phyloP scores from a whole-genome alignment of 2,797 vertebrate genomes.

The Chelidonichthys spinosus region DNA sequence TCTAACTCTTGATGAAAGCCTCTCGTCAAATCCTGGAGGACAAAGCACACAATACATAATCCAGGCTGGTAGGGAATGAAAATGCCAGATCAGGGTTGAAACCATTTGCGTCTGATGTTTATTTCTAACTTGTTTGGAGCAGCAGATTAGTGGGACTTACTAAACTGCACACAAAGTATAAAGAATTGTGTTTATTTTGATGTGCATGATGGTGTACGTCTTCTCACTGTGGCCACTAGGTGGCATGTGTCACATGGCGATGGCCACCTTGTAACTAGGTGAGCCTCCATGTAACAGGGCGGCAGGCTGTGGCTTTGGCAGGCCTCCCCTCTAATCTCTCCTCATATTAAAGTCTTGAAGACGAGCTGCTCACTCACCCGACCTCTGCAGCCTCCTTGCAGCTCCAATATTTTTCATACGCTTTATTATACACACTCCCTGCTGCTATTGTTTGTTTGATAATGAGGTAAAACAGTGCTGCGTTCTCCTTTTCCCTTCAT shows the following conservation, averaged over 20 bases:
- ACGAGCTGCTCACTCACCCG: conserved; percentile 9
- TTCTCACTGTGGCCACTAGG: conserved; percentile 54
- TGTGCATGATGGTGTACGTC: fast-evolving
- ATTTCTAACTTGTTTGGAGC: conserved; percentile 1
- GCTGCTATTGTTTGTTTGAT: not conserved
- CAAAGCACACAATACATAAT: not conserved
- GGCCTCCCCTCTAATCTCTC: conserved; percentile 44
- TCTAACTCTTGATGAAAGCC: conserved; percentile 5
- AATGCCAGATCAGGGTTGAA: not conserved
- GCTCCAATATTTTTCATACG: not conserved
- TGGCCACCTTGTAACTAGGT: not conserved
- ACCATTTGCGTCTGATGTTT: not conserved
- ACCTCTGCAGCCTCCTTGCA: not conserved
- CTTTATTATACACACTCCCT: no score
- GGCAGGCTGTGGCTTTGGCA: conserved; percentile 37
- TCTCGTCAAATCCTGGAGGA: not conserved
- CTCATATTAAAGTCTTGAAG: conserved; percentile 43
- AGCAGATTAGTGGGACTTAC: not conserved
- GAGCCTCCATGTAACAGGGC: conserved; percentile 41
- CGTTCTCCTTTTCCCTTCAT: not conserved
- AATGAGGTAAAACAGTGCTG: not conserved
- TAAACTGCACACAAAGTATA: not conserved
- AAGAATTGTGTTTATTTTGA: not conserved
- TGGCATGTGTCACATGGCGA: conserved; percentile 41
- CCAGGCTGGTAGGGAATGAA: not conserved